Conservation (phyloP, 2,888 invertebrate species). For the Arge pagana region DNA sequence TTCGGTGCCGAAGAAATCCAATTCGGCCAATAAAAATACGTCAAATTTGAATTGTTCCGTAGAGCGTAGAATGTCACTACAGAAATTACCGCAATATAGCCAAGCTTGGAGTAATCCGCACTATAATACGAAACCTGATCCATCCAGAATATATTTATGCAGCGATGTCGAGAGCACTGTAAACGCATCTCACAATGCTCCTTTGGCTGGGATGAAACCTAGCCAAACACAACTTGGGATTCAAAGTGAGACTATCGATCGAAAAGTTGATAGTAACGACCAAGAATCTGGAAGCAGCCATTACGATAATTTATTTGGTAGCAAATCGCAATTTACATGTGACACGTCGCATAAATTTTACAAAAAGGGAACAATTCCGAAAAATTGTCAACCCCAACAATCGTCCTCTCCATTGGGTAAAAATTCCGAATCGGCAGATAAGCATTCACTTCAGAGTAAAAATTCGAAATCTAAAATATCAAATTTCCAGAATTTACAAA, state of each 20-base stretch:
- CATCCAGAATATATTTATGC: not conserved
- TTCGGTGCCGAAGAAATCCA: constrained; percentile 23
- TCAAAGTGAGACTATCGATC: too few species aligned
- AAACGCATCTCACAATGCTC: not conserved
- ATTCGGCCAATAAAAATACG: constrained; percentile 32
- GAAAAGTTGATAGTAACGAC: too few species aligned
- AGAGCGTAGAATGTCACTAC: constrained; percentile 1
- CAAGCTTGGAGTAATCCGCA: constrained; percentile 8
- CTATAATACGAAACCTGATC: not conserved
- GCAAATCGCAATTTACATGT: constrained; percentile 9
- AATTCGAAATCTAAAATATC: not conserved
- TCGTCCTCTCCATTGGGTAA: not conserved
- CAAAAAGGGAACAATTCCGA: constrained; percentile 20
- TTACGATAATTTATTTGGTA: constrained; percentile 7
- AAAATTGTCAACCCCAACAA: not conserved
- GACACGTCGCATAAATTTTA: constrained; percentile 9
- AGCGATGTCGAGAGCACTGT: constrained; percentile 1
- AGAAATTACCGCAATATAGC: constrained; percentile 17
- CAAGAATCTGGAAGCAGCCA: not conserved
- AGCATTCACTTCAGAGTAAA: not conserved
- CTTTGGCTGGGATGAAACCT: not conserved
- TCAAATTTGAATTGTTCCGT: constrained; percentile 28
- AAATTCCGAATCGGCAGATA: not conserved
- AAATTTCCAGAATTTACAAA: not conserved
- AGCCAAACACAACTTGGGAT: too few species aligned